Base-by-base conservation (phyloP, 2,113 vertebrate species). In the Gambusia affinis region DNA sequence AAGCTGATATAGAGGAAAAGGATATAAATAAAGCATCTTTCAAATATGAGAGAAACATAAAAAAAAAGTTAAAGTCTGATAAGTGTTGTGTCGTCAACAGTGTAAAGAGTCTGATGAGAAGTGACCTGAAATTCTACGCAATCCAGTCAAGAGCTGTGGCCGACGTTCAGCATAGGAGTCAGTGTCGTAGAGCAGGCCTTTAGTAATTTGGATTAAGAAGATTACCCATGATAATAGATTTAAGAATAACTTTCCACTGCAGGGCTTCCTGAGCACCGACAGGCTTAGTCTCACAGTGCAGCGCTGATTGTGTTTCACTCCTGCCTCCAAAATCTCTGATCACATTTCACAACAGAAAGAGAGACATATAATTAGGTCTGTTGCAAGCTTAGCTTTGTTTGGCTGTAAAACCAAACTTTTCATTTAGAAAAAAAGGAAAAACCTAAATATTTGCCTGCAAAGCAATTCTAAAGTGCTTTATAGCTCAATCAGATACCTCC, bases 171-270 rank as follows among this genome's bases (percentile, higher is more conserved):
- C 3, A 51, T 69, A 62, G 79, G 78, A 89, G 82, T 83, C 81
- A 42, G 70, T 30, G 75, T 80, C 39, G 70, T 81, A 82, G 72
- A 81, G 76, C 64, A 76, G 84, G 86, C 80, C 85, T 82, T 88
- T 64, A 88, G 79, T 80, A 51, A 89, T 83, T 88, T 90, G 90
- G 88, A 93, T 88, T 91, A 94, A 93, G 82, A 71, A 87, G 85
- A 92, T 93, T 92, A 93, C 85, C 82, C 87, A 88, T 89, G 79
- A 89, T 90, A 92, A 92, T 92, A 89, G 86, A 91, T 89, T 88
- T 88, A 89, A 87, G 87, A 93, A 90, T 84, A 91, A 90, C 86
- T 87, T 88, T 88, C 79, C 82, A 80, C 80, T 78, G 80, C 74
- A 79, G 54, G 76, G 73, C 85, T 87, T 90, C 79, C 80, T 73